Base-by-base conservation (phyloP, 2,113 vertebrate species). In the Siniperca knerii region DNA sequence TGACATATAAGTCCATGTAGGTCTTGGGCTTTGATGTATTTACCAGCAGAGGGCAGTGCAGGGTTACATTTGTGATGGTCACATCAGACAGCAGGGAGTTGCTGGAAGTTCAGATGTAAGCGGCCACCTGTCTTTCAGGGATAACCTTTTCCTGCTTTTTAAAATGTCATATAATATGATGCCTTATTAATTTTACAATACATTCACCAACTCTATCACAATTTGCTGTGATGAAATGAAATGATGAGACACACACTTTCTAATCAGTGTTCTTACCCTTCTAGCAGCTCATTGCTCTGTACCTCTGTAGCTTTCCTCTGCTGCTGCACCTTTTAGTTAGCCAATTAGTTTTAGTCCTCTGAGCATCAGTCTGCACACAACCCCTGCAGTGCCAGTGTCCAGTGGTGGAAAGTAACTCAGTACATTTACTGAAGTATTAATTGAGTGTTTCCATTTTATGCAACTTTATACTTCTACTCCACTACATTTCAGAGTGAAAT, bases 21-120 rank as follows among this genome's bases (percentile, higher is more conserved):
- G 4, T 29, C 11, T 10, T 68, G 8, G 13, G 1, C 21, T 61
- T 52, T 20, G 16, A 0, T 44, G 10, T 23, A 0, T 5, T 21
- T 2, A 50, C 87, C 94, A 89, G 60, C 77, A 95, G 94, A 74
- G 87, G 89, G 83, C 93, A 93, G 79, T 82, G 75, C 61, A 89
- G 71, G 79, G 83, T 80, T 70, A 91, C 62, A 60, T 44, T 57
- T 82, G 71, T 55, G 44, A 46, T 23, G 1, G 25, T 67, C 21
- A 40, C 16, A 0, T 44, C 4, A n/a, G 23, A 23, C 18, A 25
- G 42, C 11, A 8, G 10, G 29, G 42, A 80, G 8, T 52, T 54
- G 10, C 25, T 79, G 42, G 6, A 68, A 72, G 57, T 74, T 60
- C 9, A 50, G 20, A 46, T 10, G 10, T 50, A n/a, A 81, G 60